A percentile compares a stretch with the other conserved stretches of the same genome.
These are phyloP conservation scores for Anastatus disparis DNA, from an alignment of 1,140 invertebrate genomes.

Conservation along the genomic window DNA sequence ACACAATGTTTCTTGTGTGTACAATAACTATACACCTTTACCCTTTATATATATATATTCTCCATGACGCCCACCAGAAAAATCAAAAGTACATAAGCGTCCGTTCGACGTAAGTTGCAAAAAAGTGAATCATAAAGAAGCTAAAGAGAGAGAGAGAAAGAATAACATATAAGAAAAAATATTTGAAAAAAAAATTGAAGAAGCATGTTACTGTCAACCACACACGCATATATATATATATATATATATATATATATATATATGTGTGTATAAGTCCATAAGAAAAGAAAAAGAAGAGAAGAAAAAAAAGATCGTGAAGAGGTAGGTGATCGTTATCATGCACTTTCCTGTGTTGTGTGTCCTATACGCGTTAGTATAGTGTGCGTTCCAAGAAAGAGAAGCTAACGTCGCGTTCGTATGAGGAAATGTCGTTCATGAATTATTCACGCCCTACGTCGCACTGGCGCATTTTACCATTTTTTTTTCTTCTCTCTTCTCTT, in stretches of 20 bases:
- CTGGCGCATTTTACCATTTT: conserved; percentile 17
- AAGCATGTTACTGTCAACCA: too few species aligned
- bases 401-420: conserved; percentile 59
- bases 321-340: conserved; percentile 61
- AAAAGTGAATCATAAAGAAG: neutral
- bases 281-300: neutral
- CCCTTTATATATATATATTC: too few species aligned
- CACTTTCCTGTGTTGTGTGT: conserved; percentile 67
- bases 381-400: conserved; percentile 66
- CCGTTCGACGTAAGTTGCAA: too few species aligned
- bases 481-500: neutral
- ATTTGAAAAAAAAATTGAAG: neutral
- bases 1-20: too few species aligned
- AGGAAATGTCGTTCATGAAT: conserved; percentile 66
- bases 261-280: neutral
- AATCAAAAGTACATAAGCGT: too few species aligned
- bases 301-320: conserved; percentile 36
- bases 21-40: too few species aligned
- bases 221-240: too few species aligned
- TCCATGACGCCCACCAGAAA: too few species aligned
- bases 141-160: neutral
- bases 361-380: conserved; percentile 46
- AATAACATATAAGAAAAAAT: neutral
- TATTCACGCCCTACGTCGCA: conserved; percentile 63
- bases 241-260: too few species aligned